Base-by-base conservation (phyloP, 1,140 invertebrate genomes). In the Hestina assimilis region DNA sequence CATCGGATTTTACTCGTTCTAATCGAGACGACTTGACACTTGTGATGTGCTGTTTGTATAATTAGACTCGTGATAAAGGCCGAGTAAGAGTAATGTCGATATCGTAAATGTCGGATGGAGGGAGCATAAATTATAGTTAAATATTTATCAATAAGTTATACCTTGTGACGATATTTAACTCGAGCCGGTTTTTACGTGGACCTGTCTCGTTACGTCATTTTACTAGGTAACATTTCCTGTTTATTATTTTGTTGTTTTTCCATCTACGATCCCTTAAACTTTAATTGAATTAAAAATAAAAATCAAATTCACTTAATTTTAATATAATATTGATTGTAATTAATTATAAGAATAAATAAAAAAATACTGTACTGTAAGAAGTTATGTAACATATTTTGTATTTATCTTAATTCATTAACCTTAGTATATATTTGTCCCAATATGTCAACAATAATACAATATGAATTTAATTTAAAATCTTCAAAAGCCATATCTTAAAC, bases 31-130 rank as follows among this genome's bases (percentile, higher is more conserved):
- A 52, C 42, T 51, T 59, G 56, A 52, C 51, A 47, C 45, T 28
- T 42, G 40, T 29, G 42, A 52, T 48, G 51, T 46, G 35, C 45
- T 50, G 46, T 41, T 57, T 48, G 52, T 48, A 60, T 60, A 60
- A 60, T 60, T 60, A 60, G 56, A 50, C 42, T 15, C 14, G 2
- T 21, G 58, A 60, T 60, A 60, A 53, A n/a, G 31, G 50, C 50
- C 24, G 38, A 31, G 31, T 50, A 38, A 41, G 48, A 41, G 48
- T 35, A 35, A 48, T 48, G 45, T 48, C 38, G 38, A 42, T 52
- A 52, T 52, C 50, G 35, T 42, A 42, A 52, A 52, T 42, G 50
- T 52, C 35, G 24, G 29, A 8, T 52, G 38, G 35, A 42, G 29
- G 50, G 7, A 28, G 26, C 50, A 42, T 52, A 52, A 52, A 52